Evolutionary conservation across 2,888 invertebrate species (phyloP), one percentile per base, ranked within the genome.

Genomic region (Harmothoe impar): DNA sequence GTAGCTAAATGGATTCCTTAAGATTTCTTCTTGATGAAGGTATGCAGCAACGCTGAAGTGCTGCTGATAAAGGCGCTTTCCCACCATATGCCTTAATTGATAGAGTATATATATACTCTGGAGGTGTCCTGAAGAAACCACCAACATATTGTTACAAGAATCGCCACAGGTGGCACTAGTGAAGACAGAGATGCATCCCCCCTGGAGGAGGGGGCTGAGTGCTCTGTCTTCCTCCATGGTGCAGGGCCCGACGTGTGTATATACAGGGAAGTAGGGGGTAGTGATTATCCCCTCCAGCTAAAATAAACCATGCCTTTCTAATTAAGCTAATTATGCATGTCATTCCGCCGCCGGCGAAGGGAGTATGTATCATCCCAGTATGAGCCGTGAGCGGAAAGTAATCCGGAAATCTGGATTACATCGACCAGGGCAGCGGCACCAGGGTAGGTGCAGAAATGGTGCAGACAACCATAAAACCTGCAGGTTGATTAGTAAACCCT

Each of bases 251-350:
- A 43, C 43, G 43, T 10, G 43, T 43, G 43, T 43, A 10, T 62
- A n/a, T n/a, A 62, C 62, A 20, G 62, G 31, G 12, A 72, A 23
- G 25, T 72, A 29, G 72, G 15, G 72, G 25, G 72, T 72, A 29
- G 72, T 72, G 72, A 72, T 72, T 72, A 62, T 72, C 72, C 17
- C 72, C 72, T 29, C 72, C 29, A 29, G 72, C 29, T n/a, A n/a
- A 72, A 29, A 72, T 72, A 72, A 72, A 72, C 72, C 72, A 15
- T 29, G 72, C 72, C 72, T 72, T 72, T 72, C 72, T 72, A 72
- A 72, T 72, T 72, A 72, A 72, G 72, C 20, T 72, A 72, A 72
- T 72, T 72, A 72, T 72, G 72, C 25, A 72, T 25, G 29, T 72
- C n/a, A 72, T 72, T 72, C 25, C 25, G 3, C 72, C 12, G 25